Conservation (phyloP, 2,888 invertebrate genomes). For the Trichacis sp. region DNA sequence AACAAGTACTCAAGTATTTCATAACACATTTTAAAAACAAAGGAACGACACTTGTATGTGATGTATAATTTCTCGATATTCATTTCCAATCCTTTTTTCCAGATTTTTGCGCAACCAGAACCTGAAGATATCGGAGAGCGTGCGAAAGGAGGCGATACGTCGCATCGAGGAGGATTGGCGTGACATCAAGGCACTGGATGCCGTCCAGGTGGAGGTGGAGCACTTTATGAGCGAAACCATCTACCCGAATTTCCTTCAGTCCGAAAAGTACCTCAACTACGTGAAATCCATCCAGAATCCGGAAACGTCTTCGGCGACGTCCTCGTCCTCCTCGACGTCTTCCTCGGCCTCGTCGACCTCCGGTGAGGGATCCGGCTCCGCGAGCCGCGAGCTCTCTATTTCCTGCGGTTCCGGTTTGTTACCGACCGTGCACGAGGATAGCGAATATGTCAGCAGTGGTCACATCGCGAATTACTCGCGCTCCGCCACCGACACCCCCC, state of each 20-base stretch:
- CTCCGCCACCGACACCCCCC: conserved; percentile 61
- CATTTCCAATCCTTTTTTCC: no score
- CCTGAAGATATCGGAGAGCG: conserved; percentile 85
- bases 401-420: conserved; percentile 73
- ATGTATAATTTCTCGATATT: no score
- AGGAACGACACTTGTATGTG: no score
- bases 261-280: conserved; percentile 90
- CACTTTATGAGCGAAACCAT: conserved; percentile 86
- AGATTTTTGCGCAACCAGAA: conserved; percentile 85
- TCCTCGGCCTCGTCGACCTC: conserved; percentile 37
- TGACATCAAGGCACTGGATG: conserved; percentile 86
- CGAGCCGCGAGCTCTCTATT: conserved; percentile 66
- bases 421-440: conserved; percentile 89
- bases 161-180: conserved; percentile 79
- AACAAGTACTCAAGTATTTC: no score
- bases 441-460: conserved; percentile 73
- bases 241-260: conserved; percentile 92
- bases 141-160: conserved; percentile 82
- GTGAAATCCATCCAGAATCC: conserved; percentile 77
- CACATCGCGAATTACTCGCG: conserved; percentile 50
- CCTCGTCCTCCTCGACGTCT: conserved; percentile 28
- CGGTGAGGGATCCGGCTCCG: conserved; percentile 59
- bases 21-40: no score
- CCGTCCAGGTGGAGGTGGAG: conserved; percentile 86
- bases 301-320: conserved; percentile 38